Conservation (phyloP, 1,140 invertebrate species). For the Drosophila obscura region DNA sequence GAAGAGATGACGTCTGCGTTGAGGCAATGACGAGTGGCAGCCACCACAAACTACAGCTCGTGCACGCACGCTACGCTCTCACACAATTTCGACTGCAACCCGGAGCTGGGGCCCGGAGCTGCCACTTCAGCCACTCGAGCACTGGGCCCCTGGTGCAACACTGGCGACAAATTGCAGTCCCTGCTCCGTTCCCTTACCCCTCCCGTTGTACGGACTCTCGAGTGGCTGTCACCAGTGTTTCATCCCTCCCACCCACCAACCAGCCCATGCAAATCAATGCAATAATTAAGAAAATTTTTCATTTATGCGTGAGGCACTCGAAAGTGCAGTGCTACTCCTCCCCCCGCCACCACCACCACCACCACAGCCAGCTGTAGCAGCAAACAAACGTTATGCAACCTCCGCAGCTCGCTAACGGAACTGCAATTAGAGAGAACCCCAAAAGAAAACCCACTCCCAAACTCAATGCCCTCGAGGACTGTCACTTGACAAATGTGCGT, state of each 20-base stretch:
- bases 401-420: slow-evolving; percentile 65
- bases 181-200: not conserved
- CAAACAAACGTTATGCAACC: slow-evolving; percentile 49
- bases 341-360: not conserved
- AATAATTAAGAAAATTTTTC: slow-evolving; percentile 74
- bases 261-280: slow-evolving; percentile 70
- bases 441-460: not conserved
- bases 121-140: slow-evolving; percentile 62
- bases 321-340: slow-evolving; percentile 44
- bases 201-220: slow-evolving; percentile 29
- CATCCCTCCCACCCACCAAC: not conserved
- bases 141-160: slow-evolving; percentile 35
- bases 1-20: slow-evolving; percentile 16
- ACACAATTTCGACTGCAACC: slow-evolving; percentile 65
- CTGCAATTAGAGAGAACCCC: slow-evolving; percentile 66
- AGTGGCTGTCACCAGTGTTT: slow-evolving; percentile 42
- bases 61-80: slow-evolving; percentile 61
- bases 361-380: not conserved
- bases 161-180: slow-evolving; percentile 69
- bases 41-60: slow-evolving; percentile 76
- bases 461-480: not conserved
- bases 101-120: slow-evolving; percentile 61
- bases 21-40: slow-evolving; percentile 40
- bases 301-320: slow-evolving; percentile 68
- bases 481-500: slow-evolving; percentile 75